Evolutionary conservation across 2,113 vertebrate species (phyloP), one percentile per base, ranked within the genome.

Genomic region (Paradoxurus hermaphroditus): DNA sequence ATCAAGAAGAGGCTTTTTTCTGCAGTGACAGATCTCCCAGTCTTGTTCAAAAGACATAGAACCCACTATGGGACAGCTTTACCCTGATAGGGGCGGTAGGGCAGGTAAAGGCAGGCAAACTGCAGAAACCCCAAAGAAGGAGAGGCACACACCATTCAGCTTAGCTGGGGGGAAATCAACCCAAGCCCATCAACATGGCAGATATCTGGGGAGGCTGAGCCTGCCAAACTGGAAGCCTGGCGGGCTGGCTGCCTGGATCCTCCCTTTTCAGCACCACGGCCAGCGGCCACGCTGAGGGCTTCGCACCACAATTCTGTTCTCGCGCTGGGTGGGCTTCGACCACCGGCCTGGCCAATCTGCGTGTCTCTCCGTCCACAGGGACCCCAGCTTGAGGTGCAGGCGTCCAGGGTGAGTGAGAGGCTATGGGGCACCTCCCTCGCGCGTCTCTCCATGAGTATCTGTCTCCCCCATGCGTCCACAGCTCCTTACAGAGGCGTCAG

Each of bases 401-500:
- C 1, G 0, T 19, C 19, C 10, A 9, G 49, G n/a, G 41, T 29
- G 67, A n/a, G 56, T 67, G 83, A 72, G 36, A 81, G 51, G 78
- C 34, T 1, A 41, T 53, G 72, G 96, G 95, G 46, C 7, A 23
- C 81, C 62, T 90, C 36, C 44, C 82, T 87, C 5, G 1, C 1
- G 1, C 34, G 0, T 92, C 89, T 97, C 88, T 98, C 56, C 0
- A 46, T 12, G 84, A 96, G 97, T 68, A n/a, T 98, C 97, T 98
- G 98, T 97, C 97, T 98, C 97, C 97, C 98, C 97, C 95, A 78
- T 91, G 96, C 46, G 97, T 97, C 95, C 21, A 12, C 63, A 87
- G 78, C 97, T 95, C 72, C 84, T 91, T 62, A 78, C 81, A 72
- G 91, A 97, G 96, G 91, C 29, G 0, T 44, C 5, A 3, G 59